Evolutionary conservation across 2,888 invertebrate species (phyloP).

Genomic region (Sepiola atlantica): DNA sequence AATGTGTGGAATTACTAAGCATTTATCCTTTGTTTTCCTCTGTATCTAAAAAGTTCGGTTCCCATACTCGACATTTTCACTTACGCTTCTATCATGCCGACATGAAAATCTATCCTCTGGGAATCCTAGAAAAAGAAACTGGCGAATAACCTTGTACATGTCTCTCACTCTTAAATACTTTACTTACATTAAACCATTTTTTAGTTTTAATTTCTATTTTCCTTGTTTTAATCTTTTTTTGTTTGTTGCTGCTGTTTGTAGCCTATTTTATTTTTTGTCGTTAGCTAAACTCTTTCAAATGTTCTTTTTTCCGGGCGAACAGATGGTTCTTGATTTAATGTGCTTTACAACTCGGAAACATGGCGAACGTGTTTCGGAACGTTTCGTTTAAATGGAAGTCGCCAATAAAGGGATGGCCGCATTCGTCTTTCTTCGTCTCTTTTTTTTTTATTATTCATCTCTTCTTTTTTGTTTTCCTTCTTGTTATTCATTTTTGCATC

Average conservation of each 20-base stretch:
- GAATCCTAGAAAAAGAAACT: background rate
- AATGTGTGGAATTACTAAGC: background rate
- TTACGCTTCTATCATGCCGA: background rate
- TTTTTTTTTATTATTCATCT: background rate
- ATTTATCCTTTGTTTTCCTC: background rate
- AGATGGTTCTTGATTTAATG: background rate
- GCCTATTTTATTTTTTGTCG: background rate
- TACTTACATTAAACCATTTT: background rate
- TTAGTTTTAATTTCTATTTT: background rate
- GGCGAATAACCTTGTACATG: background rate
- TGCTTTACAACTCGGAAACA: background rate
- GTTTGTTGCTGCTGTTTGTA: too few relatives aligned
- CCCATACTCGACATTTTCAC: background rate
- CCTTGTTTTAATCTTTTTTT: background rate
- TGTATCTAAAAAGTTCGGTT: background rate
- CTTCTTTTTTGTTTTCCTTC: background rate
- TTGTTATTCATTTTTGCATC: background rate
- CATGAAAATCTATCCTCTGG: background rate
- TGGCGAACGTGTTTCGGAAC: background rate
- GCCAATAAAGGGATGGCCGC: background rate
- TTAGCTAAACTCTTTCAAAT: background rate
- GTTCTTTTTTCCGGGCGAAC: background rate
- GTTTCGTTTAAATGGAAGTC: background rate
- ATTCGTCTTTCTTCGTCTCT: background rate
- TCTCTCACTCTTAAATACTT: background rate